Evolutionary conservation across 2,797 vertebrate genomes (phyloP).

Genomic region (Scolopax bukidnonensis): DNA sequence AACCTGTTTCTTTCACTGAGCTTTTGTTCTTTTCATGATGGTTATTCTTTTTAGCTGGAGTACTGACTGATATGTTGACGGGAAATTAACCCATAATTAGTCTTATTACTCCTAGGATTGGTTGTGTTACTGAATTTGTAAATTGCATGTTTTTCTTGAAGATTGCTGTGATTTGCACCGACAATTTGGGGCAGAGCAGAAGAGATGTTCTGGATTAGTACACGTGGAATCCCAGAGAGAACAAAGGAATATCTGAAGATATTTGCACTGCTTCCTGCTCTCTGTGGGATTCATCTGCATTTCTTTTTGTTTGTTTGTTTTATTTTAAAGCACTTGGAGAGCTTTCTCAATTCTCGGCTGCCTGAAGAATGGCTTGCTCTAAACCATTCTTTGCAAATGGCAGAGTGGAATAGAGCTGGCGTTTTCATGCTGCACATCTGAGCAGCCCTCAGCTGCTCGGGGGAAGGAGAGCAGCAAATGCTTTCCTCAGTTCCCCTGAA

Average conservation of each 20-base stretch:
- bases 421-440: background rate
- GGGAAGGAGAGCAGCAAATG: background rate
- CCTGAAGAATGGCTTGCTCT: constrained; percentile 32
- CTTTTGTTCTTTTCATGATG: background rate
- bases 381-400: background rate
- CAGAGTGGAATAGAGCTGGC: background rate
- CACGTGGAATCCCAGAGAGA: background rate
- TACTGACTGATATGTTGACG: background rate
- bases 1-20: background rate
- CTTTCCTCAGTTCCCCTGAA: background rate
- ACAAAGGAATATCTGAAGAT: constrained; percentile 12
- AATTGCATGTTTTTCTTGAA: background rate
- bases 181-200: background rate
- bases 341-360: background rate
- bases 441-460: background rate
- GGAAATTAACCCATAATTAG: background rate
- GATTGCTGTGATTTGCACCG: background rate
- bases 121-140: background rate
- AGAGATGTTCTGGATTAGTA: background rate
- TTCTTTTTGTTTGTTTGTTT: constrained; percentile 46
- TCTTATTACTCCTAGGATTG: background rate
- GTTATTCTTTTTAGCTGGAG: background rate
- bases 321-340: constrained; percentile 44
- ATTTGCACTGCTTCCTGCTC: constrained; percentile 17
- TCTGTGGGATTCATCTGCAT: constrained; percentile 31